phyloP scores from a whole-genome alignment of 2,113 vertebrate genomes.

The Nothocercus julius region DNA sequence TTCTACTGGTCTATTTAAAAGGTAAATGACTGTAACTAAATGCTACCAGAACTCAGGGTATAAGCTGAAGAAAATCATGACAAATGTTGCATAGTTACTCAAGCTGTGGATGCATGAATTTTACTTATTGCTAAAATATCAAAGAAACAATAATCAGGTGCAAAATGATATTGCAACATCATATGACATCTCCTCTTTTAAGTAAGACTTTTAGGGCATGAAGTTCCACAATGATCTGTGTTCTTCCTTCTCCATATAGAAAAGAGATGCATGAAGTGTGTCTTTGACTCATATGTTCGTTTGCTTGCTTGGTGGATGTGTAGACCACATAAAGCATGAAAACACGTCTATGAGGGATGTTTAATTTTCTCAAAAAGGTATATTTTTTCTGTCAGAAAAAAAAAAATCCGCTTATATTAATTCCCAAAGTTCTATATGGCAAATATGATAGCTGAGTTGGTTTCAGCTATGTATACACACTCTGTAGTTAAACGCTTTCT shows the following conservation, averaged over 20 bases:
- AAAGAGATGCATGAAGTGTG: not conserved
- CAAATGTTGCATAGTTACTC: fast-evolving
- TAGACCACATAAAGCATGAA: not conserved
- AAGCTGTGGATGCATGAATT: not conserved
- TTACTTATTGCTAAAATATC: not conserved
- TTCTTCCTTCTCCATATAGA: not conserved
- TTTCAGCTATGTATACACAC: not conserved
- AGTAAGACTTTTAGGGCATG: not conserved
- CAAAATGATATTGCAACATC: not conserved
- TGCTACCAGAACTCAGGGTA: not conserved
- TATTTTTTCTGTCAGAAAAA: not conserved
- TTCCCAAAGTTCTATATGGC: not conserved
- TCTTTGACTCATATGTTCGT: not conserved
- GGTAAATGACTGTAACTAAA: not conserved
- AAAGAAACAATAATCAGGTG: not conserved
- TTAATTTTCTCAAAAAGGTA: not conserved
- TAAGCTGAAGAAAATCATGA: not conserved
- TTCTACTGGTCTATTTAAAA: not conserved
- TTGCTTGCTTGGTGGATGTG: not conserved
- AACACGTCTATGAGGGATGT: not conserved
- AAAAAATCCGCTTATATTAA: not conserved
- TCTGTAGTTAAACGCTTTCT: not conserved
- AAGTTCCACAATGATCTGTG: not conserved
- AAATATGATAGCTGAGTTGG: not conserved
- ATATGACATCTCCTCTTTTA: not conserved